A percentile compares a stretch with the other conserved stretches of the same genome.
These are phyloP conservation scores for Leptodirus hochenwartii DNA, from an alignment of 2,888 invertebrate genomes.

Conservation along the genomic window DNA sequence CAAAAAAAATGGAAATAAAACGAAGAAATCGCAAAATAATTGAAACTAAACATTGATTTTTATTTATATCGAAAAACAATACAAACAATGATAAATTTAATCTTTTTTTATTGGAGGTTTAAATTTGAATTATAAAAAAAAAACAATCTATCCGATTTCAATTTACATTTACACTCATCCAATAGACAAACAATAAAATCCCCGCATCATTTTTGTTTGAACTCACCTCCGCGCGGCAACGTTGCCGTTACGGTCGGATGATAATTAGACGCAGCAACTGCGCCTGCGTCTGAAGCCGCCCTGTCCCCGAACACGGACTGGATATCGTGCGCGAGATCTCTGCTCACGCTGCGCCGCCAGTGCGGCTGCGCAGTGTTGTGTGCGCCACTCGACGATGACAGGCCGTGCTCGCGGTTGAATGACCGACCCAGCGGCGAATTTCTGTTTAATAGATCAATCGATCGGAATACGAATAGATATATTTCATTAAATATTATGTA, in stretches of 20 bases:
- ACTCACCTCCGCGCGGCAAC: slow-evolving; percentile 58
- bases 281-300: slow-evolving; percentile 7
- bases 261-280: too few relatives aligned
- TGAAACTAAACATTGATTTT: slow-evolving; percentile 4
- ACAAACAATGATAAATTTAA: slow-evolving; percentile 10
- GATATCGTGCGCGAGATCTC: slow-evolving; percentile 53
- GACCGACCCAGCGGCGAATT: slow-evolving; percentile 28
- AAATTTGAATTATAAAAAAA: too few relatives aligned
- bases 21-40: too few relatives aligned
- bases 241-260: slow-evolving; percentile 31
- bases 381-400: slow-evolving; percentile 21
- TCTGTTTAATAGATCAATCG: too few relatives aligned
- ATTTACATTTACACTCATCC: too few relatives aligned
- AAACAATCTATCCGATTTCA: too few relatives aligned
- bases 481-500: too few relatives aligned
- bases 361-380: too few relatives aligned
- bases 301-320: slow-evolving; percentile 52
- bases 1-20: too few relatives aligned
- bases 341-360: slow-evolving; percentile 45
- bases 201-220: too few relatives aligned
- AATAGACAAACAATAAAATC: slow-evolving; percentile 14
- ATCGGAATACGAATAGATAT: too few relatives aligned
- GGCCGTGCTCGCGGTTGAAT: slow-evolving; percentile 23
- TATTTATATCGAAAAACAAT: neutral
- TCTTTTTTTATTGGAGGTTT: too few relatives aligned